phyloP scores from a whole-genome alignment of 2,797 vertebrate species.

The Karalla daura region DNA sequence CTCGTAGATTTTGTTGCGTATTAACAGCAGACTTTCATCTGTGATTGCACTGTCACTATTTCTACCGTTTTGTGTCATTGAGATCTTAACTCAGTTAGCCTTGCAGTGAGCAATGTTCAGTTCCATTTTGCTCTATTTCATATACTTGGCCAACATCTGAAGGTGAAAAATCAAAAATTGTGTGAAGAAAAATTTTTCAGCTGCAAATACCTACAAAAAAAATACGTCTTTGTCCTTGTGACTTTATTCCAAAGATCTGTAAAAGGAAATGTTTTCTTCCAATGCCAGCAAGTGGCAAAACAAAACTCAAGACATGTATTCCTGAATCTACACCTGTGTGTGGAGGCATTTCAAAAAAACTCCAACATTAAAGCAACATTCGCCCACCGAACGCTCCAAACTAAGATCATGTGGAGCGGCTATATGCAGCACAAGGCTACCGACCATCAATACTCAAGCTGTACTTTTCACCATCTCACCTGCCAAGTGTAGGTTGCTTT shows the following conservation, averaged over 20 bases:
- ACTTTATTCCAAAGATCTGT: neutral
- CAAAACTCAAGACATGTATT: conserved; percentile 18
- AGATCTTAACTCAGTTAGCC: neutral
- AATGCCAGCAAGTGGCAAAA: conserved; percentile 23
- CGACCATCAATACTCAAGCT: conserved; percentile 58
- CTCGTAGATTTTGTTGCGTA: no score
- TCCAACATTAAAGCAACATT: conserved; percentile 52
- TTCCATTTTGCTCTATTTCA: no score
- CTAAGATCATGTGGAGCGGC: conserved; percentile 60
- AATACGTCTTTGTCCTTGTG: neutral
- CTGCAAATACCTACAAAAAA: neutral
- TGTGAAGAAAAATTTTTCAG: neutral
- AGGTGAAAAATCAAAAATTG: no score
- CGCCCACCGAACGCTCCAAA: conserved; percentile 66
- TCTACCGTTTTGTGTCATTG: neutral
- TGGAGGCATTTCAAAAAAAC: conserved; percentile 49
- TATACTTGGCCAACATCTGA: no score
- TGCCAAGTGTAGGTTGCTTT: conserved; percentile 84
- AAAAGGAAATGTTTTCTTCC: neutral
- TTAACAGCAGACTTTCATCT: neutral
- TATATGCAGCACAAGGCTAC: conserved; percentile 53
- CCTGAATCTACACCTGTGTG: conserved; percentile 37
- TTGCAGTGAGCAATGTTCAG: neutral
- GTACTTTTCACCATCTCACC: conserved; percentile 67
- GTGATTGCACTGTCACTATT: neutral